Percentiles rank a stretch among this genome's conserved stretches.
Conservation (phyloP, 2,797 vertebrate species). For the Periparus ater region DNA sequence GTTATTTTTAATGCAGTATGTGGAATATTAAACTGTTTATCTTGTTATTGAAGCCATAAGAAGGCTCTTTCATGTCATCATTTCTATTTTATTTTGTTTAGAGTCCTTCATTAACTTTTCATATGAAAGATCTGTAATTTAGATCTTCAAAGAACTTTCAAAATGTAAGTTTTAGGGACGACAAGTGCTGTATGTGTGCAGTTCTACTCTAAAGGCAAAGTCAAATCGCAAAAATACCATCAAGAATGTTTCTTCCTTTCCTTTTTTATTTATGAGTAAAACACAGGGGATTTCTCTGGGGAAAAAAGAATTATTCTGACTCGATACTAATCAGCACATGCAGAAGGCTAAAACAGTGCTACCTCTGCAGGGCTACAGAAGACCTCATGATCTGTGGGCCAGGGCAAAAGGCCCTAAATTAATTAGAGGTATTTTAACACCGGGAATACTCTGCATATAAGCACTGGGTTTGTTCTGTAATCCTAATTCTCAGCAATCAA, state of each 20-base stretch:
- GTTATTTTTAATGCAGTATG: conserved; percentile 70
- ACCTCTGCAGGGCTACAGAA: not conserved
- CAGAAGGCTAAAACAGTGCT: not conserved
- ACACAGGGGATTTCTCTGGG: conserved; percentile 25
- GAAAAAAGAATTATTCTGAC: conserved; percentile 42
- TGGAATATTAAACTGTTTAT: conserved; percentile 78
- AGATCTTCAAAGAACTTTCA: conserved; percentile 70
- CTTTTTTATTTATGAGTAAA: conserved; percentile 59
- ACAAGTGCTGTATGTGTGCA: conserved; percentile 48
- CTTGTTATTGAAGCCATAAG: conserved; percentile 74
- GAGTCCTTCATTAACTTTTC: conserved; percentile 72
- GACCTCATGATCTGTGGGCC: not conserved
- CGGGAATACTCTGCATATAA: not conserved
- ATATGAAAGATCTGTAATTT: conserved; percentile 73
- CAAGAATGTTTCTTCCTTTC: conserved; percentile 21
- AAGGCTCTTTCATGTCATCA: conserved; percentile 75
- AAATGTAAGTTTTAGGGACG: conserved; percentile 70
- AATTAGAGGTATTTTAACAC: not conserved
- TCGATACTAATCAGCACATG: conserved; percentile 22
- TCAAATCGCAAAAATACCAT: conserved; percentile 35
- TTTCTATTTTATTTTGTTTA: conserved; percentile 75
- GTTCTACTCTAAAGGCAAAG: conserved; percentile 40
- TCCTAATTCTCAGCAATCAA: not conserved
- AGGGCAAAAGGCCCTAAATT: not conserved
- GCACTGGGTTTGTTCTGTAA: not conserved